Conservation (phyloP, 2,888 invertebrate genomes). For the Erpobdella octoculata region DNA sequence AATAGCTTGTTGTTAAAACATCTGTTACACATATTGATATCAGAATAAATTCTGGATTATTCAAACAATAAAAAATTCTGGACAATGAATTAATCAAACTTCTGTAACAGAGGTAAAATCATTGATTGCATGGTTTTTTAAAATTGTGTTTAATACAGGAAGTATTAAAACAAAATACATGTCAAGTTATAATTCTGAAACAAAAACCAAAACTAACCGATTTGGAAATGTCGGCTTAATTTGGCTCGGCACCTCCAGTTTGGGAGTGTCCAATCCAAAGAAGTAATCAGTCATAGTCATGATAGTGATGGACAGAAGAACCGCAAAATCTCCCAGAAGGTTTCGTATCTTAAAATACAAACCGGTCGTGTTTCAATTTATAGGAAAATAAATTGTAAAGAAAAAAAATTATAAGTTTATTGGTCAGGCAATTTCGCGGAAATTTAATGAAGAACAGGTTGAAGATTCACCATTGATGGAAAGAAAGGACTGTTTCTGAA, state of each 20-base stretch:
- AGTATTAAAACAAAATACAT: no score
- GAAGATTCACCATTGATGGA: slow-evolving; percentile 67
- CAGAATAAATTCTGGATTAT: no score
- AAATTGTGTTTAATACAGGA: no score
- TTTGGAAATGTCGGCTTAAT: slow-evolving; percentile 53
- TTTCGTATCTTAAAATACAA: slow-evolving; percentile 34
- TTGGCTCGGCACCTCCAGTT: slow-evolving; percentile 71
- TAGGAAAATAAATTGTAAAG: not conserved
- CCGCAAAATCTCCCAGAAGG: slow-evolving; percentile 57
- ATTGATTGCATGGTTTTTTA: no score
- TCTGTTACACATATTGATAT: no score
- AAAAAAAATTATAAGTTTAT: not conserved
- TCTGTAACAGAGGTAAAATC: no score
- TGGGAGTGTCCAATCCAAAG: slow-evolving; percentile 79
- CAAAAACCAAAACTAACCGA: no score
- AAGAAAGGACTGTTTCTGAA: slow-evolving; percentile 86
- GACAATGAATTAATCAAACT: no score
- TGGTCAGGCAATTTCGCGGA: no score
- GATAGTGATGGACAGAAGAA: slow-evolving; percentile 82
- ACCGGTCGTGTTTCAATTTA: not conserved
- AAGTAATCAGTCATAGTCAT: slow-evolving; percentile 76
- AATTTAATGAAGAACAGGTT: not conserved
- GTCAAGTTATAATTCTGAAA: no score
- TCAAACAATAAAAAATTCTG: no score
- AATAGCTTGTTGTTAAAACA: no score